These are phyloP conservation scores for Pachycephus smyrnensis DNA, from an alignment of 2,888 invertebrate species.

Conservation along the genomic window DNA sequence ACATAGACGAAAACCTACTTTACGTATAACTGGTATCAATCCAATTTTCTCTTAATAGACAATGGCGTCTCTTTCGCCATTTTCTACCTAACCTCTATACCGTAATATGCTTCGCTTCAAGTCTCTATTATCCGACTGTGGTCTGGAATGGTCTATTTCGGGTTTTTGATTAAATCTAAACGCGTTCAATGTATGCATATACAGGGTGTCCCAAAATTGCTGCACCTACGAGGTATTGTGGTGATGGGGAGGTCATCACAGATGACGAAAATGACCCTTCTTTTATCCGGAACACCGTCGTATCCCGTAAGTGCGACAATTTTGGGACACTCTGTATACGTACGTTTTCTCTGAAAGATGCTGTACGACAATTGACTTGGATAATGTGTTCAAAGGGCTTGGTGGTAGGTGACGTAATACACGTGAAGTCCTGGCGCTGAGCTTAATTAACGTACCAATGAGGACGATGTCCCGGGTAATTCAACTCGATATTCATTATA, in stretches of 20 bases:
- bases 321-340: no score
- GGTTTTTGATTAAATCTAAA: not conserved
- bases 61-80: not conserved
- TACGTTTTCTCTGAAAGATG: not conserved
- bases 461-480: constrained; percentile 31
- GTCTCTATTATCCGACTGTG: not conserved
- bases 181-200: not conserved
- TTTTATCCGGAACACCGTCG: no score
- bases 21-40: no score
- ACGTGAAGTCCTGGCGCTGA: not conserved
- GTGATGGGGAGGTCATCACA: no score
- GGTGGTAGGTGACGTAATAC: not conserved
- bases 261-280: no score
- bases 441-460: constrained; percentile 40
- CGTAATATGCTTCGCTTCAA: not conserved
- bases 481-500: constrained; percentile 36
- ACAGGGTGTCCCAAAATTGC: no score
- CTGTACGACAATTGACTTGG: not conserved
- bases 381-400: not conserved
- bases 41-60: not conserved
- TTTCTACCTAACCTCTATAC: not conserved
- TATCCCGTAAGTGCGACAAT: no score
- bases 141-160: not conserved
- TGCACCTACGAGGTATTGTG: no score
- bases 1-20: no score